These are phyloP conservation scores for Eupelmus urozonus DNA, from an alignment of 2,888 invertebrate species.

Conservation along the genomic window DNA sequence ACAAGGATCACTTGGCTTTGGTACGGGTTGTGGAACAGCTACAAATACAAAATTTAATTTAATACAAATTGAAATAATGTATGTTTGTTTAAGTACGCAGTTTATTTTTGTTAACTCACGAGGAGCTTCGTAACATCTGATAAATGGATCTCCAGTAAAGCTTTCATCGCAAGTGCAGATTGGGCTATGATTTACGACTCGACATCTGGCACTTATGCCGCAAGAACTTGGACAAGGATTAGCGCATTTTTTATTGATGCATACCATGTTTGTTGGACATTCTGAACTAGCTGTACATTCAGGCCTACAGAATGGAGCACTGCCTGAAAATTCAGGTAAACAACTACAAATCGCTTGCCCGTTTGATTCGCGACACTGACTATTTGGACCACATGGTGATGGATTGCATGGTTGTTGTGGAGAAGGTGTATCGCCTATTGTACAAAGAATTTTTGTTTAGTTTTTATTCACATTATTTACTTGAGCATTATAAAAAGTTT, in stretches of 20 bases:
- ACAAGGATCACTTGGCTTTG: slow-evolving; percentile 77
- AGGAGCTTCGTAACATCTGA: slow-evolving; percentile 73
- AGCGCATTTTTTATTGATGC: slow-evolving; percentile 76
- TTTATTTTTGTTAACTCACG: slow-evolving; percentile 30
- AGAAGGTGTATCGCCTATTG: not conserved
- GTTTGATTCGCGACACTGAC: slow-evolving; percentile 85
- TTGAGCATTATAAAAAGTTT: not conserved
- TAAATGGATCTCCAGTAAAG: slow-evolving; percentile 81
- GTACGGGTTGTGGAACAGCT: not conserved
- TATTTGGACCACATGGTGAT: slow-evolving; percentile 82
- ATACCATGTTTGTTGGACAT: slow-evolving; percentile 81
- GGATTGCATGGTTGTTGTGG: slow-evolving; percentile 78
- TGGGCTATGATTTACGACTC: slow-evolving; percentile 81
- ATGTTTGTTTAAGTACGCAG: not conserved
- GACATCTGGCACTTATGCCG: slow-evolving; percentile 78
- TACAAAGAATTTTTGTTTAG: not conserved
- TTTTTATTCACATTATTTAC: not conserved
- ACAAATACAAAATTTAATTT: not conserved
- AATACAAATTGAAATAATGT: not conserved
- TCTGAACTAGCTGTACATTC: slow-evolving; percentile 77
- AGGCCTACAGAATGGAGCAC: slow-evolving; percentile 81
- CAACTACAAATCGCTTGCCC: slow-evolving; percentile 88
- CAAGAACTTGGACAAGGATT: slow-evolving; percentile 77
- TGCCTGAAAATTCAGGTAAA: slow-evolving; percentile 84
- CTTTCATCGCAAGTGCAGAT: slow-evolving; percentile 81